phyloP scores from a whole-genome alignment of 2,888 invertebrate genomes.

The Helicoverpa assulta region DNA sequence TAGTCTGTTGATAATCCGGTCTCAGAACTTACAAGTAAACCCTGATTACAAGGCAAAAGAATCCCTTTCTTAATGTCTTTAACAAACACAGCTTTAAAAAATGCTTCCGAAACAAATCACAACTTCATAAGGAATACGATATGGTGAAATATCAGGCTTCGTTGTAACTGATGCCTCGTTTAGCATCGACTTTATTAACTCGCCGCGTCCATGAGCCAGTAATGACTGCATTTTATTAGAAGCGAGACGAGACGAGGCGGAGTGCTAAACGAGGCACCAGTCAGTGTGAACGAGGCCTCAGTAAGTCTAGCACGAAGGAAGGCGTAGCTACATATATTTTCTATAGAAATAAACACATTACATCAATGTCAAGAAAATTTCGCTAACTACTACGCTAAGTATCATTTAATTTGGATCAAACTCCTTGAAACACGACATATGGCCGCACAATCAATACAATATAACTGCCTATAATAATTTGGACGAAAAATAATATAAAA shows the following conservation, averaged over 20 bases:
- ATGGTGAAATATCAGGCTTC: slow-evolving; percentile 31
- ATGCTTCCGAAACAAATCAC: slow-evolving; percentile 48
- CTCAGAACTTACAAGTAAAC: background rate
- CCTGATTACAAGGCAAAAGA: slow-evolving; percentile 19
- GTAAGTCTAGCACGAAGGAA: slow-evolving; percentile 35
- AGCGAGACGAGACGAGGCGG: background rate
- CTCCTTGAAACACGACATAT: slow-evolving; percentile 25
- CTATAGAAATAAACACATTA: slow-evolving; percentile 60
- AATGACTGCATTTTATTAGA: background rate
- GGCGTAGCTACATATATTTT: slow-evolving; percentile 17
- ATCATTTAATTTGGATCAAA: slow-evolving; percentile 43
- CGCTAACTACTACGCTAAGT: slow-evolving; percentile 64
- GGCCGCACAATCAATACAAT: slow-evolving; percentile 29
- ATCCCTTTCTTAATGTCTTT: slow-evolving; percentile 45
- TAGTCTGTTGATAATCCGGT: slow-evolving; percentile 10
- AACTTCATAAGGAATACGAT: slow-evolving; percentile 45
- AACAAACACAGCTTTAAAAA: slow-evolving; percentile 35
- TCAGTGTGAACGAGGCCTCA: slow-evolving; percentile 3
- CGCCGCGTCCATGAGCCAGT: background rate
- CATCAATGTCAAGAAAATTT: slow-evolving; percentile 70
- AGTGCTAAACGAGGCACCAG: slow-evolving; percentile 4
- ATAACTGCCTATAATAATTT: slow-evolving; percentile 18
- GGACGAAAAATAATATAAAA: slow-evolving; percentile 45
- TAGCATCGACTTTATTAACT: background rate
- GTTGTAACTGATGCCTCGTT: background rate